These are phyloP conservation scores for Distichodus sexfasciatus DNA, from an alignment of 2,797 vertebrate species.

Conservation along the genomic window DNA sequence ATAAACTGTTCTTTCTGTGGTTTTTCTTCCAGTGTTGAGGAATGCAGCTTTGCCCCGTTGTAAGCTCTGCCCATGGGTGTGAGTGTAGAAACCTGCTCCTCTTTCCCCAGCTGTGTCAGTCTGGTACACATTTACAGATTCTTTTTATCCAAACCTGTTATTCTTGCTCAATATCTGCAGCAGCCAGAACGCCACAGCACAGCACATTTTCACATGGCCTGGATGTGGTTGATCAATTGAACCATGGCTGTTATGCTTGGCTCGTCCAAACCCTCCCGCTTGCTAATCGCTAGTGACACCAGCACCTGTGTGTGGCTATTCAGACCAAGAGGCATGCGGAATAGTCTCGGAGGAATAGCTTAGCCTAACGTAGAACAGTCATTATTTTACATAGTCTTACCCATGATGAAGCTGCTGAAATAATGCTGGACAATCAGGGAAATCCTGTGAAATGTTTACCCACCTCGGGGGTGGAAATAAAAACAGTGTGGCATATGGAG, in stretches of 20 bases:
- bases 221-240: constrained; percentile 58
- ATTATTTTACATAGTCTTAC: constrained; percentile 11
- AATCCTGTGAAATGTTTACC: constrained; percentile 24
- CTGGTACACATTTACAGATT: constrained; percentile 59
- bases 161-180: constrained; percentile 39
- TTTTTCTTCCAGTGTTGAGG: constrained; percentile 47
- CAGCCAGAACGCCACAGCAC: constrained; percentile 53
- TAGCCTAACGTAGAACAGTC: constrained; percentile 6
- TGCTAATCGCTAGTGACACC: constrained; percentile 52
- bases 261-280: constrained; percentile 38
- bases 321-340: constrained; percentile 27
- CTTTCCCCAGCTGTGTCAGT: constrained; percentile 57
- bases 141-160: constrained; percentile 42
- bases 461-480: constrained; percentile 12
- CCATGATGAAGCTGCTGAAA: constrained; percentile 29
- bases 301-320: constrained; percentile 55
- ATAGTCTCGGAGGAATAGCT: constrained; percentile 12
- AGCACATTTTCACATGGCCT: constrained; percentile 56
- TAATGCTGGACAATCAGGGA: constrained; percentile 27
- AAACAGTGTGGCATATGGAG: constrained; percentile 4
- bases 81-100: constrained; percentile 57
- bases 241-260: constrained; percentile 67
- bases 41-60: constrained; percentile 16
- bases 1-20: constrained; percentile 65
- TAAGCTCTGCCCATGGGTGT: constrained; percentile 26